Evolutionary conservation across 2,113 vertebrate species (phyloP).

Genomic region (Hippocampus guttulatus): DNA sequence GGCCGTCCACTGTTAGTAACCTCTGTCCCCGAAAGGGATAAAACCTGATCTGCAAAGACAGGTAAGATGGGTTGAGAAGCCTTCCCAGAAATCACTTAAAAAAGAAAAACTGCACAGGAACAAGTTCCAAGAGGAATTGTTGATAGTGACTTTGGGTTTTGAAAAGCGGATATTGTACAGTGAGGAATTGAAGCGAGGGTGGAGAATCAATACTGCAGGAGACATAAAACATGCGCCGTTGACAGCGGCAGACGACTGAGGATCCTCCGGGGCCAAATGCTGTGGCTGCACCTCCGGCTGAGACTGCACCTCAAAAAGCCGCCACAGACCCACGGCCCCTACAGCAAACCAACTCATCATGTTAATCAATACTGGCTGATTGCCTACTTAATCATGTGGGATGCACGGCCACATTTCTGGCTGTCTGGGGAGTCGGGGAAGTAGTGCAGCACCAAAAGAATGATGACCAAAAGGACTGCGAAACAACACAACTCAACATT

Average conservation of each 20-base stretch:
- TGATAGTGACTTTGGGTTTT: constrained; percentile 45
- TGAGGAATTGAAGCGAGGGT: constrained; percentile 55
- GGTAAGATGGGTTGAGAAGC: constrained; percentile 4
- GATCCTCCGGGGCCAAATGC: constrained; percentile 52
- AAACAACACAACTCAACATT: constrained; percentile 36
- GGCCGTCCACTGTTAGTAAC: too few species aligned
- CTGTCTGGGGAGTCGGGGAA: constrained; percentile 42
- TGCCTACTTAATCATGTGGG: constrained; percentile 68
- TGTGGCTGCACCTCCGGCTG: constrained; percentile 53
- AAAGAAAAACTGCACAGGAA: constrained; percentile 23
- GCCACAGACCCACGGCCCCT: constrained; percentile 40
- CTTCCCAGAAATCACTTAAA: constrained; percentile 20
- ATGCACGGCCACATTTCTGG: constrained; percentile 56
- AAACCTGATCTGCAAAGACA: constrained; percentile 27
- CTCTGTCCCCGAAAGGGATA: too few species aligned
- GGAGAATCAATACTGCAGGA: constrained; percentile 69
- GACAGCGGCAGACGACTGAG: constrained; percentile 59
- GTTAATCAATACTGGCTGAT: constrained; percentile 73
- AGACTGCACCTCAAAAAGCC: constrained; percentile 45
- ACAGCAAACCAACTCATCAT: constrained; percentile 62
- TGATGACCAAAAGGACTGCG: constrained; percentile 34
- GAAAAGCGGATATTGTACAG: constrained; percentile 57
- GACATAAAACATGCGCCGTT: constrained; percentile 62
- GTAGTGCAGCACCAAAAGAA: constrained; percentile 39
- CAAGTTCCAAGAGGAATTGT: constrained; percentile 44